Conservation (phyloP, 2,113 vertebrate genomes). For the Naja naja region DNA sequence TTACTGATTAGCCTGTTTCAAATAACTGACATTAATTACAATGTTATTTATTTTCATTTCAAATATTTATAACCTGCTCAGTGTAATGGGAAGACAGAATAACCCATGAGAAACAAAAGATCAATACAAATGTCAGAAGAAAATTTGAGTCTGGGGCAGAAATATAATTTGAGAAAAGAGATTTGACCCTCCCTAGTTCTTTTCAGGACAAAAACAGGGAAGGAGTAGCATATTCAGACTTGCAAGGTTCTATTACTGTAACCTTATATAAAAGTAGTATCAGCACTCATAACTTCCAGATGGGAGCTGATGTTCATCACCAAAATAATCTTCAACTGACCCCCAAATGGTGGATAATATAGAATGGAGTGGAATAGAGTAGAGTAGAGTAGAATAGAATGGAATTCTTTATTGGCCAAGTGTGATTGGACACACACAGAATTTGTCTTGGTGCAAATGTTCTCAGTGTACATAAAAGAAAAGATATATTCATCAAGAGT, state of each 20-base stretch:
- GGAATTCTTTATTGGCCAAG: too few species aligned
- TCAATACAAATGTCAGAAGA: not conserved
- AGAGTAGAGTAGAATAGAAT: too few species aligned
- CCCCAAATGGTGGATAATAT: not conserved
- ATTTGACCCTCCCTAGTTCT: not conserved
- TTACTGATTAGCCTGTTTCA: fast-evolving
- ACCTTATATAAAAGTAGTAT: not conserved
- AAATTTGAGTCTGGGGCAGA: not conserved
- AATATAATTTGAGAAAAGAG: not conserved
- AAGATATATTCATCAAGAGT: too few species aligned
- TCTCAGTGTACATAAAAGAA: too few species aligned
- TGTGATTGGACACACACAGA: too few species aligned
- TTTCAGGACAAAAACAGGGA: not conserved
- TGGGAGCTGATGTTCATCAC: not conserved
- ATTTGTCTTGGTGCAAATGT: too few species aligned
- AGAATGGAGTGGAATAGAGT: too few species aligned
- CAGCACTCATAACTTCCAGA: not conserved
- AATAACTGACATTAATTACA: fast-evolving
- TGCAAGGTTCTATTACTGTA: not conserved
- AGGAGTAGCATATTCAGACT: not conserved
- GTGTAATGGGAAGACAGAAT: not conserved
- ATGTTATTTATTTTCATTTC: not conserved
- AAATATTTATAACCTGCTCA: not conserved
- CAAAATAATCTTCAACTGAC: not conserved
- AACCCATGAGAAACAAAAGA: not conserved